These are phyloP conservation scores for Calliphora vicina DNA, from an alignment of 1,140 invertebrate genomes.

Conservation along the genomic window DNA sequence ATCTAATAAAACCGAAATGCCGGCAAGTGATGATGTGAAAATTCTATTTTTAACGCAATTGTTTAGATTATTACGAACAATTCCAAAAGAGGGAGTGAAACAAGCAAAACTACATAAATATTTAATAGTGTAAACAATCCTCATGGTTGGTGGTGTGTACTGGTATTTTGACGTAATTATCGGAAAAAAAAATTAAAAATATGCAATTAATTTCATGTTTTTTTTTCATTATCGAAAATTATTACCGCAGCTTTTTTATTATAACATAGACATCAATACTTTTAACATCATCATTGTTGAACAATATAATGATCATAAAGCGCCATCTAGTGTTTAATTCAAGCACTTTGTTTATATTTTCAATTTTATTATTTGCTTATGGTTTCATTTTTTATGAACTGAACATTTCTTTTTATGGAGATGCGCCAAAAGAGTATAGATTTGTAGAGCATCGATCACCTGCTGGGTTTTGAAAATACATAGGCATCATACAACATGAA, in stretches of 20 bases:
- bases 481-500: neutral
- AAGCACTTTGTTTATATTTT: neutral
- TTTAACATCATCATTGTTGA: neutral
- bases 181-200: neutral
- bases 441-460: neutral
- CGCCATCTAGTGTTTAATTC: neutral
- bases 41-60: neutral
- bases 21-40: constrained; percentile 1
- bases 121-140: neutral
- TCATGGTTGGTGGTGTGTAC: neutral
- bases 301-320: neutral
- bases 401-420: neutral
- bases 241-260: neutral
- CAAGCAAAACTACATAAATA: neutral
- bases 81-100: neutral
- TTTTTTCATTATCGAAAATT: neutral
- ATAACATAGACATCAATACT: neutral
- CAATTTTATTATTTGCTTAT: constrained; percentile 5
- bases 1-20: neutral
- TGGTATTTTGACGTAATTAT: neutral
- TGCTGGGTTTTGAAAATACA: neutral
- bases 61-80: neutral
- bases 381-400: neutral
- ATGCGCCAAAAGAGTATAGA: neutral
- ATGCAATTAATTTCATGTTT: neutral